Percentiles rank a stretch among this genome's conserved stretches.
These are phyloP conservation scores for Cephus pygmeus DNA, from an alignment of 2,888 invertebrate genomes.

Conservation along the genomic window DNA sequence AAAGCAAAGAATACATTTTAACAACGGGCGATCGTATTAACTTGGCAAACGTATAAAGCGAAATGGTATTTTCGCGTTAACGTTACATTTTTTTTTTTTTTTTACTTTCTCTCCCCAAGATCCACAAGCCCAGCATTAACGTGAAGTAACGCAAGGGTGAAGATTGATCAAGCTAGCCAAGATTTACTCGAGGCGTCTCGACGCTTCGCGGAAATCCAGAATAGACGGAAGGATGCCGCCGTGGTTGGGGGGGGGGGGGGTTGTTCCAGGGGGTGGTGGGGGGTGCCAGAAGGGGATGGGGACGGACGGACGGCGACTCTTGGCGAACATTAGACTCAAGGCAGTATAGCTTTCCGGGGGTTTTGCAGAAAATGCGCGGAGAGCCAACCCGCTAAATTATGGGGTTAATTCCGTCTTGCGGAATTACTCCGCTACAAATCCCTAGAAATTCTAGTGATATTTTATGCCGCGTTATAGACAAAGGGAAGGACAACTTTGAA, in stretches of 20 bases:
- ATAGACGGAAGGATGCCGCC: background rate
- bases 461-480: background rate
- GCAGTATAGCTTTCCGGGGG: constrained; percentile 27
- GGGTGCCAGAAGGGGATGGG: background rate
- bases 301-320: background rate
- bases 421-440: constrained; percentile 27
- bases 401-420: constrained; percentile 30
- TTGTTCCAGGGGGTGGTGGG: too few species aligned
- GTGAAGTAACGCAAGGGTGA: background rate
- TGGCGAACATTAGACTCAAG: constrained; percentile 10
- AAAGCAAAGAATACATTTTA: background rate
- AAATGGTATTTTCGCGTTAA: background rate
- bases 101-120: background rate
- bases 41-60: background rate
- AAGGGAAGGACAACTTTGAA: background rate
- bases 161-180: background rate
- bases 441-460: constrained; percentile 5
- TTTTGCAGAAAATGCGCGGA: constrained; percentile 21
- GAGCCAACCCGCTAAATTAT: constrained; percentile 38
- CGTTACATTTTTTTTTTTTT: background rate
- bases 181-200: background rate
- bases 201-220: background rate
- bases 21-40: background rate
- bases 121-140: background rate
- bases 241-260: background rate